Evolutionary conservation across 2,797 vertebrate species (phyloP), one percentile per base, ranked within the genome.

Genomic region (Odontamblyopus rebecca): DNA sequence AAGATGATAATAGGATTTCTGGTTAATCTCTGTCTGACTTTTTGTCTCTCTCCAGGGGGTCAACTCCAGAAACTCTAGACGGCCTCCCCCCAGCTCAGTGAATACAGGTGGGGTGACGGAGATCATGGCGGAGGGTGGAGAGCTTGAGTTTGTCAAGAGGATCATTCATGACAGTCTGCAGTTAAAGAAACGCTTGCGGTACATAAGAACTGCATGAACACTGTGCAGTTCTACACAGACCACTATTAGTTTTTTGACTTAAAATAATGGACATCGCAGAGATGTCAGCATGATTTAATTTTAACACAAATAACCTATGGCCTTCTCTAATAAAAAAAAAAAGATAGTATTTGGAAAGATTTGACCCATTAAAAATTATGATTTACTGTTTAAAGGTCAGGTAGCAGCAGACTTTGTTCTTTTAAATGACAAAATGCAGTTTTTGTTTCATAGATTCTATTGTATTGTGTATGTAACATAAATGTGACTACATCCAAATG

Each of bases 81-180:
- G 98, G 51, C 95, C 98, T 27, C 98, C 97, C 70, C 98, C 98
- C 77, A 99, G 98, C 75, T 99, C 98, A 6, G 93, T 99, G 72
- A 99, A 99, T 89, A 99, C 98, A 0, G 98, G 98, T 23, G 98
- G 98, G 2, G 96, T 97, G 88, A 99, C 98, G 7, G 98, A 99
- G 93, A 99, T 99, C 87, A 99, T 99, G 98, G 98, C 98, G 5
- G 98, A 99, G 88, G 98, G 98, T 0, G 98, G 98, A 26, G 98
- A 99, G 78, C 91, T 99, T 72, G 98, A 99, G 88, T 99, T 99
- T 91, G 97, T 99, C 76, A 99, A 99, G 89, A 96, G 96, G 90
- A 99, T 99, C 89, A 99, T 99, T 88, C 98, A 98, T 29, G 98
- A 99, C 90, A 99, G 98, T 89, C 91, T 99, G 81, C 96, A 99